A percentile compares a stretch with the other conserved stretches of the same genome.
Evolutionary conservation across 2,888 invertebrate species (phyloP).

Genomic region (Patella ulyssiponensis): DNA sequence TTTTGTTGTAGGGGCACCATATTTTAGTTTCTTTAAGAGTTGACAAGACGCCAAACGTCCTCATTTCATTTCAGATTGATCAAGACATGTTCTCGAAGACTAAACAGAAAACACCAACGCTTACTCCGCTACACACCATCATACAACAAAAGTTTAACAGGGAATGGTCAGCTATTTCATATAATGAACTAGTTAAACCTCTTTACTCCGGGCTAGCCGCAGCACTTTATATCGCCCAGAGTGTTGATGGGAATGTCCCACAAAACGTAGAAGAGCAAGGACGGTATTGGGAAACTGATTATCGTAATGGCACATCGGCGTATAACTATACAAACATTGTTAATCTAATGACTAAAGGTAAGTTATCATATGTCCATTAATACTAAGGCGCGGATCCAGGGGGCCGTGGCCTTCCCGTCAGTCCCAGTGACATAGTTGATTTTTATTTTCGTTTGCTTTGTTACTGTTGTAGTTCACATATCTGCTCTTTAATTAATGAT

Average conservation of each 20-base stretch:
- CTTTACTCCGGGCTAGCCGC: slow-evolving; percentile 54
- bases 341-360: slow-evolving; percentile 14
- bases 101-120: slow-evolving; percentile 28
- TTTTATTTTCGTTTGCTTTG: too few species aligned
- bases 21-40: too few species aligned
- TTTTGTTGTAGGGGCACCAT: too few species aligned
- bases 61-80: slow-evolving; percentile 40
- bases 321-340: slow-evolving; percentile 19
- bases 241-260: slow-evolving; percentile 22
- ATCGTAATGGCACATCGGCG: not conserved
- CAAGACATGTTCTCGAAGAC: slow-evolving; percentile 41
- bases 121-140: slow-evolving; percentile 14
- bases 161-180: slow-evolving; percentile 48
- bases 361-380: too few species aligned
- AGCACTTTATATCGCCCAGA: slow-evolving; percentile 41
- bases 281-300: not conserved
- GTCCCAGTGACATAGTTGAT: too few species aligned
- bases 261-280: slow-evolving; percentile 19
- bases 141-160: slow-evolving; percentile 46
- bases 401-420: too few species aligned
- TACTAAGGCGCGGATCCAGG: too few species aligned
- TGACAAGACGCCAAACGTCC: not conserved
- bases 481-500: too few species aligned
- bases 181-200: slow-evolving; percentile 54
- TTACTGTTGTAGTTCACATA: too few species aligned